Conservation (phyloP, 2,797 vertebrate genomes). For the Buphagus erythrorhynchus region DNA sequence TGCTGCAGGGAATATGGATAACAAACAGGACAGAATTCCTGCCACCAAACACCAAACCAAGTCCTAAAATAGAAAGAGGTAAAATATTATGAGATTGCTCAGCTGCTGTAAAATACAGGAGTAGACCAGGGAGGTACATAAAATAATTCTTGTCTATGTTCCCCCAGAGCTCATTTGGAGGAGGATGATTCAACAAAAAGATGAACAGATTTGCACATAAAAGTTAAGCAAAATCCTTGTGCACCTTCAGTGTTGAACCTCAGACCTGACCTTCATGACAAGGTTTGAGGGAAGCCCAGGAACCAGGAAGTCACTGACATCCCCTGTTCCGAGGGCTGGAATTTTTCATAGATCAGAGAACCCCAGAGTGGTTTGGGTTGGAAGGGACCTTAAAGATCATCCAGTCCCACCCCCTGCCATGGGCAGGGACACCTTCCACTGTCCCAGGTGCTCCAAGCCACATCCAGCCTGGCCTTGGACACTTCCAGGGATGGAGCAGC, state of each 20-base stretch:
- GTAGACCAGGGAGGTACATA: neutral
- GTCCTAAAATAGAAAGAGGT: neutral
- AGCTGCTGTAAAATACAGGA: neutral
- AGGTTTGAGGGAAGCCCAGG: neutral
- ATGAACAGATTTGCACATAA: neutral
- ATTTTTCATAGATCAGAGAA: neutral
- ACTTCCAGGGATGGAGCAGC: neutral
- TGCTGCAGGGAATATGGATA: neutral
- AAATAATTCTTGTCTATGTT: neutral
- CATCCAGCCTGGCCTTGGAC: fast-evolving
- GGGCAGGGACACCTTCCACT: neutral
- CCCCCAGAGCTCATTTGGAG: neutral
- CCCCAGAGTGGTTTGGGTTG: too few species aligned
- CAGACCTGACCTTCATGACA: neutral
- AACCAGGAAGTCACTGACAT: neutral
- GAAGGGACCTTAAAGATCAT: neutral
- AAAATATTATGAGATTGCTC: neutral
- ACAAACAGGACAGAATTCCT: neutral
- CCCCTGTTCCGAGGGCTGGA: neutral
- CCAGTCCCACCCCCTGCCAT: neutral
- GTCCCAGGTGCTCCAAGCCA: neutral
- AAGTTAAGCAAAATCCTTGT: neutral
- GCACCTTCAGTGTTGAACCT: neutral
- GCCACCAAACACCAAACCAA: neutral
- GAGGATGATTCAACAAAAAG: neutral